phyloP scores from a whole-genome alignment of 1,140 invertebrate genomes.

The Bursaphelenchus mucronatus region DNA sequence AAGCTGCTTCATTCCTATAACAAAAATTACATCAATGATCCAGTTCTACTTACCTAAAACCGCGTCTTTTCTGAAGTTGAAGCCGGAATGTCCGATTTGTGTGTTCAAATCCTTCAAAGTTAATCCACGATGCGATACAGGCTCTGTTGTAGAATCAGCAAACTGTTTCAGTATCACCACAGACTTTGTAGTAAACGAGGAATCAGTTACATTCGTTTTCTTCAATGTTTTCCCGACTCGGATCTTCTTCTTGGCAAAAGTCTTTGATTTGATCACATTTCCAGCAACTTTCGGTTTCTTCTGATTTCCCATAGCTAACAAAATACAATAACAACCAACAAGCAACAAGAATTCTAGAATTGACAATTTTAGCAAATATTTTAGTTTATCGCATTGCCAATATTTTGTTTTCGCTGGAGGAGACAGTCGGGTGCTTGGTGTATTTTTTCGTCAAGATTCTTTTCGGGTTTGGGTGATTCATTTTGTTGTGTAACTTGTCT shows the following conservation, averaged over 20 bases:
- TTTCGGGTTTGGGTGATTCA: no score
- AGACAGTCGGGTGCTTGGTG: no score
- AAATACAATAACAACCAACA: not conserved
- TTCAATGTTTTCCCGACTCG: constrained; percentile 34
- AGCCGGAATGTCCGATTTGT: constrained; percentile 28
- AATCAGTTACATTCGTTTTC: constrained; percentile 38
- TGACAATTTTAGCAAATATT: no score
- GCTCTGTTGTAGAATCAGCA: constrained; percentile 13
- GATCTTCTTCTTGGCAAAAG: constrained; percentile 38
- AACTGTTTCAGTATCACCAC: constrained; percentile 35
- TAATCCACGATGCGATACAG: constrained; percentile 32
- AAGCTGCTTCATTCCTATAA: constrained; percentile 42
- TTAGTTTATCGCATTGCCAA: no score
- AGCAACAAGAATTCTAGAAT: no score
- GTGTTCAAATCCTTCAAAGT: constrained; percentile 24
- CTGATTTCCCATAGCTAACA: constrained; percentile 21
- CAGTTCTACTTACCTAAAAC: constrained; percentile 31
- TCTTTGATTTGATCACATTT: constrained; percentile 25
- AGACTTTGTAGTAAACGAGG: constrained; percentile 20
- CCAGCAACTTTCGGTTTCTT: constrained; percentile 29
- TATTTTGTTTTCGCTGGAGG: no score
- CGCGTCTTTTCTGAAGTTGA: constrained; percentile 28
- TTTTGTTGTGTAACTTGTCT: no score
- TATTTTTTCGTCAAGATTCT: no score
- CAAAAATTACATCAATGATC: constrained; percentile 14